Conservation (phyloP, 1,140 invertebrate species). For the Caenorhabditis tropicalis region DNA sequence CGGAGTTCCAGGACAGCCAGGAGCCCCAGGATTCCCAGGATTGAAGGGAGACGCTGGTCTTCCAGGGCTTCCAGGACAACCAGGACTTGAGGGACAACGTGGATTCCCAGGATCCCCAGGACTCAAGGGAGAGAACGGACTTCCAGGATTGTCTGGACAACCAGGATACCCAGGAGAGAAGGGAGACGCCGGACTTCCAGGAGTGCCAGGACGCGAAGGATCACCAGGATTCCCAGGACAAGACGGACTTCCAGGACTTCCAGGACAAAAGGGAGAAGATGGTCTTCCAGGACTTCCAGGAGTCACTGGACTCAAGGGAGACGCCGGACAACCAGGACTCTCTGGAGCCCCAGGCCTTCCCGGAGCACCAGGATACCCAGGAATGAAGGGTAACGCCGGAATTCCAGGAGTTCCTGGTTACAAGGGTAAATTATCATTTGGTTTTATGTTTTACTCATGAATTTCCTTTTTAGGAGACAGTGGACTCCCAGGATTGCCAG, state of each 20-base stretch:
- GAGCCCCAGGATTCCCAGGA: slow-evolving; percentile 61
- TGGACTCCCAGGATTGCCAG: slow-evolving; percentile 63
- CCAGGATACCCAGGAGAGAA: slow-evolving; percentile 66
- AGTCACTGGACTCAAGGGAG: slow-evolving; percentile 55
- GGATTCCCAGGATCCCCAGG: slow-evolving; percentile 71
- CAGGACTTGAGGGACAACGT: slow-evolving; percentile 70
- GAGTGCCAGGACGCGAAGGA: slow-evolving; percentile 68
- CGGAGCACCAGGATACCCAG: slow-evolving; percentile 76
- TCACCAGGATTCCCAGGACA: slow-evolving; percentile 69
- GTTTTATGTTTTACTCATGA: background rate
- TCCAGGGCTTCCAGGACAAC: slow-evolving; percentile 67
- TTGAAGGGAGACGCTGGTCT: slow-evolving; percentile 71
- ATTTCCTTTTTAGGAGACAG: slow-evolving; percentile 50
- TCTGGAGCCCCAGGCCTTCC: slow-evolving; percentile 77
- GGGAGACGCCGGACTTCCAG: slow-evolving; percentile 73
- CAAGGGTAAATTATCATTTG: slow-evolving; percentile 57
- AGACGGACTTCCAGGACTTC: slow-evolving; percentile 65
- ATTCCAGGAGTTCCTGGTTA: slow-evolving; percentile 57
- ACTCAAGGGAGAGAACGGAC: slow-evolving; percentile 72
- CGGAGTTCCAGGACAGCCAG: slow-evolving; percentile 69
- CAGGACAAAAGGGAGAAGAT: slow-evolving; percentile 62
- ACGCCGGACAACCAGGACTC: slow-evolving; percentile 71
- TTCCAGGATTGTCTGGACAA: slow-evolving; percentile 76
- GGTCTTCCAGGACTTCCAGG: slow-evolving; percentile 61
- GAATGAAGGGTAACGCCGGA: slow-evolving; percentile 57